These are phyloP conservation scores for Laticauda laticaudata DNA, from an alignment of 2,113 vertebrate genomes.

Conservation along the genomic window DNA sequence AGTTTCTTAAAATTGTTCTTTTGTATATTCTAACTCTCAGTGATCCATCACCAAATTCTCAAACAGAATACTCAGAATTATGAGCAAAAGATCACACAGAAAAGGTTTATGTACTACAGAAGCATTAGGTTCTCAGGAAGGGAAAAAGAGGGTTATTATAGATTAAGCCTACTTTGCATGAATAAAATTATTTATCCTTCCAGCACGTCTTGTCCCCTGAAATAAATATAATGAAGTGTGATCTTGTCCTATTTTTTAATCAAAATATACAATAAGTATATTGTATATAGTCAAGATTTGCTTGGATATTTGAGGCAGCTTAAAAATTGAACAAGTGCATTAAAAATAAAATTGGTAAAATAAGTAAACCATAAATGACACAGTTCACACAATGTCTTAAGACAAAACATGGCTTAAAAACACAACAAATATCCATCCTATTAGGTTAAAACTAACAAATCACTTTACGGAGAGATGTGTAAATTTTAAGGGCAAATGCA, in stretches of 20 bases:
- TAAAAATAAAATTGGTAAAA: neutral
- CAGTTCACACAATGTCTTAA: neutral
- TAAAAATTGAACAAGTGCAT: neutral
- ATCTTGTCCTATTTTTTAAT: neutral
- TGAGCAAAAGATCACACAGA: neutral
- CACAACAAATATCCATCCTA: neutral
- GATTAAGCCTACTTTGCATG: neutral
- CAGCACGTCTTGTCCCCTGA: too few relatives aligned
- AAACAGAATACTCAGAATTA: neutral
- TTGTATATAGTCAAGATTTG: neutral
- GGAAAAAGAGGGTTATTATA: neutral
- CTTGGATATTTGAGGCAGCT: neutral
- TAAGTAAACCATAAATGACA: neutral
- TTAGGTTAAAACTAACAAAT: neutral
- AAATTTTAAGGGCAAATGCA: neutral
- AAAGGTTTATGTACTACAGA: neutral
- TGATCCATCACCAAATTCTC: neutral
- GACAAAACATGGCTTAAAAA: neutral
- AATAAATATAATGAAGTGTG: neutral
- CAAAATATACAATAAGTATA: neutral
- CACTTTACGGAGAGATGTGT: neutral
- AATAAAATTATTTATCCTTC: neutral
- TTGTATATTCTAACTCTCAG: neutral
- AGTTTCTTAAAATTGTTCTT: neutral
- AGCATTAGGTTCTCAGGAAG: neutral